These are phyloP conservation scores for Trachelus tabidus DNA, from an alignment of 2,888 invertebrate genomes.

Conservation along the genomic window DNA sequence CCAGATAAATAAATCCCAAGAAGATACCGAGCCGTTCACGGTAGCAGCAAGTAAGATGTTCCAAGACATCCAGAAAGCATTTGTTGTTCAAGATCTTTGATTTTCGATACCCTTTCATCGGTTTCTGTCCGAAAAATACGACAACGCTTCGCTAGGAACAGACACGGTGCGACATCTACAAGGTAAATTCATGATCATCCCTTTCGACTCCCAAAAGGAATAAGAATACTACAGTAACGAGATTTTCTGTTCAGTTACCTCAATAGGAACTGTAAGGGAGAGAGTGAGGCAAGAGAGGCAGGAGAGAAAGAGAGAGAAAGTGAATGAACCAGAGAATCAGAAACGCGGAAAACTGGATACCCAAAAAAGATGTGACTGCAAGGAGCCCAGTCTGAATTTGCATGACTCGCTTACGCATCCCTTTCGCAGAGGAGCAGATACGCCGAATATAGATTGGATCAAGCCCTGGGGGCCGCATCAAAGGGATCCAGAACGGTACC, in stretches of 20 bases:
- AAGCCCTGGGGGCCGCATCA: conserved; percentile 29
- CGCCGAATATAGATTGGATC: conserved; percentile 25
- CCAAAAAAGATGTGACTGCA: conserved; percentile 27
- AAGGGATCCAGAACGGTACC: conserved; percentile 23
- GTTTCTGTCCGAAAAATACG: not conserved
- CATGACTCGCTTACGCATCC: conserved; percentile 10
- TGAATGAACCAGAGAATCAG: not conserved
- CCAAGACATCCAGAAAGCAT: not conserved
- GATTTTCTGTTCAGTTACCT: conserved; percentile 34
- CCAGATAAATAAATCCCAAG: not conserved
- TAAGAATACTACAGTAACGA: conserved; percentile 31
- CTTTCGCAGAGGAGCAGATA: not conserved
- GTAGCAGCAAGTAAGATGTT: not conserved
- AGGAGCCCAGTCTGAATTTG: conserved; percentile 14
- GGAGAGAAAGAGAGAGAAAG: not conserved
- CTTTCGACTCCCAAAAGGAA: not conserved
- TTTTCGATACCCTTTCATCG: not conserved
- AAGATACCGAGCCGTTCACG: not conserved
- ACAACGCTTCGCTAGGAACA: not conserved
- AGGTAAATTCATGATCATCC: conserved; percentile 6
- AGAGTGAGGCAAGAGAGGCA: not conserved
- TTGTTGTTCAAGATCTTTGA: not conserved
- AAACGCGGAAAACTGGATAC: conserved; percentile 31
- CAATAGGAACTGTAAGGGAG: not conserved
- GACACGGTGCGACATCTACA: not conserved